These are phyloP conservation scores for Calosoma granatense DNA, from an alignment of 1,140 invertebrate genomes.

Conservation along the genomic window DNA sequence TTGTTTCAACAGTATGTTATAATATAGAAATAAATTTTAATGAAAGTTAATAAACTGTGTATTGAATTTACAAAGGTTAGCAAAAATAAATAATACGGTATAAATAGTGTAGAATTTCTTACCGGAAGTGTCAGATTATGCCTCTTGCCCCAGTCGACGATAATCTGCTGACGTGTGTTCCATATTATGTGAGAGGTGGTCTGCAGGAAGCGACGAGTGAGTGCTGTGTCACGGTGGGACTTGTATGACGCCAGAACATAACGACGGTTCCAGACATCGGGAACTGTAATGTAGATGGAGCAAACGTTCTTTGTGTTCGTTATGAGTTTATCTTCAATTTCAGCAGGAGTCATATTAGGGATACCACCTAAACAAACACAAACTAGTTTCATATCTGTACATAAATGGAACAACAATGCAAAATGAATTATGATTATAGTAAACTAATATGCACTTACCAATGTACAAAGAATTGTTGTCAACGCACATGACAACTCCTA, in stretches of 20 bases:
- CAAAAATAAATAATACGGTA: too few relatives aligned
- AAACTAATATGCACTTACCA: not conserved
- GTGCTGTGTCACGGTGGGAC: not conserved
- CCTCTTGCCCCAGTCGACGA: not conserved
- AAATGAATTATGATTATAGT: not conserved
- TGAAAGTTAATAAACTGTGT: too few relatives aligned
- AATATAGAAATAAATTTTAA: too few relatives aligned
- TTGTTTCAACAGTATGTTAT: not conserved
- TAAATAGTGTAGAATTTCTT: too few relatives aligned
- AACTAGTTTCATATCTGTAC: too few relatives aligned
- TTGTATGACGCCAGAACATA: not conserved
- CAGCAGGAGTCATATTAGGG: not conserved
- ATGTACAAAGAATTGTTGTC: not conserved
- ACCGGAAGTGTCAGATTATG: not conserved
- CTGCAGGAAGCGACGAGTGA: not conserved
- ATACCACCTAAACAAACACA: not conserved
- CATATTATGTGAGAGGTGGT: not conserved
- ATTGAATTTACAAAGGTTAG: too few relatives aligned
- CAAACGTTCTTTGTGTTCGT: not conserved
- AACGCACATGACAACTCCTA: not conserved
- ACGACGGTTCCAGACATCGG: not conserved
- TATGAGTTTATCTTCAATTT: not conserved
- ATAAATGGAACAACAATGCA: not conserved
- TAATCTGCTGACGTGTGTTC: not conserved
- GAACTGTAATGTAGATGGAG: not conserved